Evolutionary conservation across 1,140 invertebrate genomes (phyloP).

Genomic region (Drosophila littoralis): DNA sequence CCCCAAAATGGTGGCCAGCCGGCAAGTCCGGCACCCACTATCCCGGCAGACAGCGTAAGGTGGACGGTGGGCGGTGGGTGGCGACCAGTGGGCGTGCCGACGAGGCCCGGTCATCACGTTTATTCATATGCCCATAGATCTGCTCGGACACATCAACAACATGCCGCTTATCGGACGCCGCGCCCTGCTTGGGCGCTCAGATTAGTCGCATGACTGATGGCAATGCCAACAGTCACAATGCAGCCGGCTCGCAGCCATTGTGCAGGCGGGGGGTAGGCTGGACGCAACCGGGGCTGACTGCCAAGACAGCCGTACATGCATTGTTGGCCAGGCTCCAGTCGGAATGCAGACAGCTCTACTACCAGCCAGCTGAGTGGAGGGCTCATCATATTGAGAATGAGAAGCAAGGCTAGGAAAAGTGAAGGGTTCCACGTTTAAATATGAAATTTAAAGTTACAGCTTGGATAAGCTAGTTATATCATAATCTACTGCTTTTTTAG

Average conservation of each 20-base stretch:
- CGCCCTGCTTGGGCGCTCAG: conserved; percentile 24
- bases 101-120: conserved; percentile 24
- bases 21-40: neutral
- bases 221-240: conserved; percentile 24
- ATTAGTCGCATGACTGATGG: conserved; percentile 51
- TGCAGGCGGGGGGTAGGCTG: neutral
- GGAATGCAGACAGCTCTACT: neutral
- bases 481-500: neutral
- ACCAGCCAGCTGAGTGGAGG: conserved; percentile 13
- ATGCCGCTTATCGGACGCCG: conserved; percentile 37
- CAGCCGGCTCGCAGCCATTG: neutral
- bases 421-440: too few relatives aligned
- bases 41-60: neutral
- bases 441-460: too few relatives aligned
- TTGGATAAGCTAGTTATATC: too few relatives aligned
- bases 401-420: neutral
- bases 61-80: too few relatives aligned
- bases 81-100: too few relatives aligned
- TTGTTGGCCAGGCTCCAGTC: conserved; percentile 18
- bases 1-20: neutral
- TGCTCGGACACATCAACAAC: conserved; percentile 42
- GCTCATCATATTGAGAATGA: conserved; percentile 14
- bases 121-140: conserved; percentile 44
- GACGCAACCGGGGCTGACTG: too few relatives aligned
- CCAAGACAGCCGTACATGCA: conserved; percentile 11